Evolutionary conservation across 2,888 invertebrate species (phyloP), one percentile per base, ranked within the genome.

Genomic region (Scaptomyza caliginosa): DNA sequence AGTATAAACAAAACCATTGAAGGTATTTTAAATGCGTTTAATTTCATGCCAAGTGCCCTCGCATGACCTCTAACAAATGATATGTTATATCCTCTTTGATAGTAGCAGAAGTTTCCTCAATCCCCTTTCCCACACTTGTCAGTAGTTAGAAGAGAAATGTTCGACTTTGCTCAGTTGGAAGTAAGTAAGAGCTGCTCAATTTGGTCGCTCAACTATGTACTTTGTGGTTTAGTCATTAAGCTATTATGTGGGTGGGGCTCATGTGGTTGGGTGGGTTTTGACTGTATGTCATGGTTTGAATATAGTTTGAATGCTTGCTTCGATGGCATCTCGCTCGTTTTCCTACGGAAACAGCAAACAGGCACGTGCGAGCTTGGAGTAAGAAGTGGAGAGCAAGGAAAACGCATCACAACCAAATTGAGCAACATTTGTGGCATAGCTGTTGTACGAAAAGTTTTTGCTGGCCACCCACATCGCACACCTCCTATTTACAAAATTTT

Each of bases 181-280:
- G 28, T 82, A 77, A 82, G 74, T 75, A 60, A 68, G 74, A 74
- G 82, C 77, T 72, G 76, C 85, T 84, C 79, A 81, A 81, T 81
- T 81, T 81, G 77, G 74, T 55, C 59, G 71, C 82, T 81, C 62
- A 76, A 84, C 85, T 78, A 71, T 74, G 82, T 81, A 77, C 82
- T 85, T 73, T 68, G 84, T 83, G 83, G 83, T 71, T 81, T 81
- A 55, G 77, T 78, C 86, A 86, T 84, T 84, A 83, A 86, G 84
- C 79, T 49, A 70, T 86, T 83, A 78, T 52, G 74, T 5, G 45
- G 69, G 66, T 57, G 17, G 67, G 45, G 13, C 17, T 24, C 23
- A 26, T 42, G 71, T 28, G 57, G 62, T 46, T 34, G 24, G 54
- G 6, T 21, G 28, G 19, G 11, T 8, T 16, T 34, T 16, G 8